phyloP scores from a whole-genome alignment of 2,888 invertebrate species.

The Microctonus hyperodae region DNA sequence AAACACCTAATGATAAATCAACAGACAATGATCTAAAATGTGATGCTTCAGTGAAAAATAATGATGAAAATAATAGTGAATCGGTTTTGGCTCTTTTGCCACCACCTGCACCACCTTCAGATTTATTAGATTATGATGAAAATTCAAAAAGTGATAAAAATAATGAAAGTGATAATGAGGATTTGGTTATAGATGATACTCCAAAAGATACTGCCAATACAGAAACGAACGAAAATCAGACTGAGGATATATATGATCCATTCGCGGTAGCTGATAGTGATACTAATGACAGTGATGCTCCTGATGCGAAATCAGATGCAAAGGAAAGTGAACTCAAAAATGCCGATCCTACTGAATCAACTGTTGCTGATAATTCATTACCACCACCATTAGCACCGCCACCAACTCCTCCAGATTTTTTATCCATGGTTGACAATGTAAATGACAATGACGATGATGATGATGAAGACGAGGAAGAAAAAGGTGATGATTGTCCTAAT shows the following conservation, averaged over 20 bases:
- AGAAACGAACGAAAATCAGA: conserved; percentile 21
- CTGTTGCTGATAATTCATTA: neutral
- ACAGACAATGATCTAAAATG: conserved; percentile 49
- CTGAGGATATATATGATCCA: conserved; percentile 57
- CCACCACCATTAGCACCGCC: conserved; percentile 33
- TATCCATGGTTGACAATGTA: neutral
- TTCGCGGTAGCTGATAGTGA: conserved; percentile 57
- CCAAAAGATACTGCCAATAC: conserved; percentile 48
- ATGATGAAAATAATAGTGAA: conserved; percentile 7
- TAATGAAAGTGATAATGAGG: conserved; percentile 59
- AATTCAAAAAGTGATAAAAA: conserved; percentile 57
- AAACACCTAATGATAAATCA: conserved; percentile 55
- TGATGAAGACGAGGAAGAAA: conserved; percentile 64
- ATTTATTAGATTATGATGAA: conserved; percentile 59
- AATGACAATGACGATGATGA: conserved; percentile 32
- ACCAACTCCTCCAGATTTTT: conserved; percentile 37
- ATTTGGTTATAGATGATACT: conserved; percentile 59
- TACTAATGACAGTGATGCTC: conserved; percentile 49
- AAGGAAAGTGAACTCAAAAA: neutral
- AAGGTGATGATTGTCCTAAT: conserved; percentile 80
- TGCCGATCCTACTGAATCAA: neutral
- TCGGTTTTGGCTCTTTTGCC: conserved; percentile 55
- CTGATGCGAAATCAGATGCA: conserved; percentile 16
- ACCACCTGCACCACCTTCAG: conserved; percentile 63
- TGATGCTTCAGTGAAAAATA: conserved; percentile 52